Conservation (phyloP, 1,140 invertebrate species). For the Ceratina australensis region DNA sequence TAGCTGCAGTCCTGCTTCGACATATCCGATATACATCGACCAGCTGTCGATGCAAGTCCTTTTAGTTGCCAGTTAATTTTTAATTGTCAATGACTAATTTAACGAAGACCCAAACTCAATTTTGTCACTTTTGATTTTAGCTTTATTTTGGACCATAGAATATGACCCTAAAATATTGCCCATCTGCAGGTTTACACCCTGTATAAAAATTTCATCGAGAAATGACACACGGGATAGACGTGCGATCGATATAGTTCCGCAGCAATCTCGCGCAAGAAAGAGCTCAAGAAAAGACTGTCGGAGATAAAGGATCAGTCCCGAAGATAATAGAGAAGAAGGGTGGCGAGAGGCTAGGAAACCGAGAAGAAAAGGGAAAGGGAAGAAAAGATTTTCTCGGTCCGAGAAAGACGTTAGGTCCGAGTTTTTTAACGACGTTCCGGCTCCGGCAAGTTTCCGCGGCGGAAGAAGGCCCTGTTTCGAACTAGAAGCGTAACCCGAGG, state of each 20-base stretch:
- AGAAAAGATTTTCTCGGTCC: neutral
- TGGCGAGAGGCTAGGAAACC: neutral
- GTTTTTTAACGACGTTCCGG: slow-evolving; percentile 52
- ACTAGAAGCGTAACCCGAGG: neutral
- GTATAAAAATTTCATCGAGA: neutral
- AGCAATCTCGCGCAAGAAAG: slow-evolving; percentile 30
- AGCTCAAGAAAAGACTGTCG: slow-evolving; percentile 26
- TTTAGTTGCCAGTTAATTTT: too few species aligned
- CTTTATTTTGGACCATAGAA: too few species aligned
- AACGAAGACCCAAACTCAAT: too few species aligned
- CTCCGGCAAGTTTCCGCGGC: slow-evolving; percentile 18
- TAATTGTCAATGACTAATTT: too few species aligned
- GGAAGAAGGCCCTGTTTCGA: neutral
- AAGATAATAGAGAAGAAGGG: slow-evolving; percentile 10
- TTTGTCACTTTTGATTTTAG: too few species aligned
- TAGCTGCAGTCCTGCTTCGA: too few species aligned
- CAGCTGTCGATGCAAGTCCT: too few species aligned
- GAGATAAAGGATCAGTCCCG: slow-evolving; percentile 46
- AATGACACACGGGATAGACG: slow-evolving; percentile 6
- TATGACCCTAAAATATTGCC: too few species aligned
- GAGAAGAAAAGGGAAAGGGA: slow-evolving; percentile 34
- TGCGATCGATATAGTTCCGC: slow-evolving; percentile 15
- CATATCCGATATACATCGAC: too few species aligned
- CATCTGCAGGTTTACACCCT: too few species aligned
- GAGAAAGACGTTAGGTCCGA: slow-evolving; percentile 36